Evolutionary conservation across 2,797 vertebrate genomes (phyloP), one percentile per base, ranked within the genome.

Genomic region (Falco biarmicus): DNA sequence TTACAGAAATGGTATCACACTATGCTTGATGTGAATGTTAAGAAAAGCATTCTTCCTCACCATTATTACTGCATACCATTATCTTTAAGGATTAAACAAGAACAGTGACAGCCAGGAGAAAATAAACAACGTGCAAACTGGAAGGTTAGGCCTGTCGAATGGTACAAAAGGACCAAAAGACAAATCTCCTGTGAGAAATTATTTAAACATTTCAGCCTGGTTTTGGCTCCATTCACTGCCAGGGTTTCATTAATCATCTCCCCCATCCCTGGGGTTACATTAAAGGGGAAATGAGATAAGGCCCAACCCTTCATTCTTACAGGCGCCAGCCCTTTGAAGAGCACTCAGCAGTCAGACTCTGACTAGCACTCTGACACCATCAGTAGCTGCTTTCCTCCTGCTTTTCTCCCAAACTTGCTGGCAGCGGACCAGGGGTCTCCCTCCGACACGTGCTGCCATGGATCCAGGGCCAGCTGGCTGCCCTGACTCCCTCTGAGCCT

Each of bases 221-320:
- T 66, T 61, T 73, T 59, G 50, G 26, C 79, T 94, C 41, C 19
- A 14, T 86, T 95, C 91, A 91, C 47, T 7, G 3, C 54, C 59
- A 78, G 17, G 15, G 26, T 76, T 92, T 94, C 84, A 89, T 81
- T 65, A 91, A 93, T 3, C 19, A n/a, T 57, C 82, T 84, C 68
- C 57, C 50, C 43, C 4, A 4, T 89, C 89, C 82, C 73, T 4
- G 3, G 84, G 39, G 73, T 86, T 75, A 68, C 22, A 8, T 45
- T 76, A 51, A 90, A 90, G 47, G 76, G 76, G 94, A 94, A 96
- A 89, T 78, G 76, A 85, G 89, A 73, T 81, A 94, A 95, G 19
- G 0, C 61, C 70, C 84, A 92, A 43, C 34, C 32, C 0, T 1
- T 34, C 51, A 14, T 28, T 32, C 86, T 57, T 76, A 32, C 43